A percentile compares a stretch with the other conserved stretches of the same genome.
These are phyloP conservation scores for Drosophila pallidifrons DNA, from an alignment of 1,140 invertebrate genomes.

Conservation along the genomic window DNA sequence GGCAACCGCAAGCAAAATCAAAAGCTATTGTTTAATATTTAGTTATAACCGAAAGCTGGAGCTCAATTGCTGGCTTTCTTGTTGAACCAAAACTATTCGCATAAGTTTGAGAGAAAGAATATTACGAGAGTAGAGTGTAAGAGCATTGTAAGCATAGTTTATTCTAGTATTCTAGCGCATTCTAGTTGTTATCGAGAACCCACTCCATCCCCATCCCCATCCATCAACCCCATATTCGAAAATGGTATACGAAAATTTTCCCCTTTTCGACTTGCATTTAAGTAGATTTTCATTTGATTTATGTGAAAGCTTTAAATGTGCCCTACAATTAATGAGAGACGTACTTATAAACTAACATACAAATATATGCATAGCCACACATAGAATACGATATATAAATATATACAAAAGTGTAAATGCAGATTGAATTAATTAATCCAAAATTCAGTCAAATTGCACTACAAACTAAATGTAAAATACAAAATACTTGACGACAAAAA, in stretches of 20 bases:
- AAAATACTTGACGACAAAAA: conserved; percentile 4
- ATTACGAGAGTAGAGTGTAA: conserved; percentile 34
- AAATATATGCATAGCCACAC: neutral
- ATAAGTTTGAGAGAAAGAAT: conserved; percentile 54
- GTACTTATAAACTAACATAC: conserved; percentile 13
- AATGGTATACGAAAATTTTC: neutral
- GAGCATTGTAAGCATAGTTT: conserved; percentile 20
- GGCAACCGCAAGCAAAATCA: conserved; percentile 49
- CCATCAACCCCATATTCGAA: neutral
- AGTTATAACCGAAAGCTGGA: conserved; percentile 36
- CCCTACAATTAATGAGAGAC: conserved; percentile 56
- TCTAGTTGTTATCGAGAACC: conserved; percentile 26
- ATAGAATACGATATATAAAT: neutral
- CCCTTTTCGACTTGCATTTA: conserved; percentile 36
- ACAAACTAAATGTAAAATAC: conserved; percentile 31
- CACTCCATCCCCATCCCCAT: conserved; percentile 9
- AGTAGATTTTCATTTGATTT: conserved; percentile 47
- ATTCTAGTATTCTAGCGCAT: conserved; percentile 13
- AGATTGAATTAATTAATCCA: conserved; percentile 16
- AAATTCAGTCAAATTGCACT: conserved; percentile 25
- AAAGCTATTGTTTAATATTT: conserved; percentile 70
- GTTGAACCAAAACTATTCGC: conserved; percentile 77
- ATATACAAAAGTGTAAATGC: conserved; percentile 5
- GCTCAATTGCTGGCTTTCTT: conserved; percentile 59
- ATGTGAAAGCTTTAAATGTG: conserved; percentile 84